Percentiles rank a stretch among this genome's conserved stretches.
Conservation (phyloP, 2,888 invertebrate species). For the Stegophylla sp. region DNA sequence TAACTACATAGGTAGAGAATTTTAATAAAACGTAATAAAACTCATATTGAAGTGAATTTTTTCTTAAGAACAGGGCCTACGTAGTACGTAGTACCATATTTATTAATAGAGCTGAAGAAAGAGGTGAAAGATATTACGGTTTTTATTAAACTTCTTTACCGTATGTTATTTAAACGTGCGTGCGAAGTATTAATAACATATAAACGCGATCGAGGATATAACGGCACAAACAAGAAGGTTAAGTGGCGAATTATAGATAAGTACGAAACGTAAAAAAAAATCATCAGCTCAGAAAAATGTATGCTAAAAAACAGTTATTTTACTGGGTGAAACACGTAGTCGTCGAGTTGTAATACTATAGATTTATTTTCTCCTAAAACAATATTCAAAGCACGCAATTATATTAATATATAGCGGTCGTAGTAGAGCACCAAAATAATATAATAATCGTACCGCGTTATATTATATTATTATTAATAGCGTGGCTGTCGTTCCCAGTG, state of each 20-base stretch:
- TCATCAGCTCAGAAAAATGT: constrained; percentile 27
- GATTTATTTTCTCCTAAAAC: background rate
- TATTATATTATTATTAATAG: background rate
- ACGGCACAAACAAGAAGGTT: constrained; percentile 55
- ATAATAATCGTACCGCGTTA: background rate
- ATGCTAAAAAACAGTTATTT: constrained; percentile 55
- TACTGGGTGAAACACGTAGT: constrained; percentile 45
- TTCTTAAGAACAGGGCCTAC: too few species aligned
- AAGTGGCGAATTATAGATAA: constrained; percentile 46
- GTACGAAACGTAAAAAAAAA: constrained; percentile 31
- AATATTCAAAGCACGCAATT: constrained; percentile 25
- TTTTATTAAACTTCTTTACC: background rate
- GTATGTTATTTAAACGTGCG: background rate
- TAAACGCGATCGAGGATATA: constrained; percentile 45
- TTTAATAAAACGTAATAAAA: too few species aligned
- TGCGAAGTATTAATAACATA: constrained; percentile 44
- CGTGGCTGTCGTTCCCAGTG: background rate
- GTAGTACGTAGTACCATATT: too few species aligned
- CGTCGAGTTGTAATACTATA: constrained; percentile 15
- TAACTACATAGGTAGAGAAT: too few species aligned
- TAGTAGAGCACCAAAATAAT: background rate
- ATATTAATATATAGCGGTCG: background rate
- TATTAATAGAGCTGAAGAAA: background rate
- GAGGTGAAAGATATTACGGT: background rate
- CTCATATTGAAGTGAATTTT: too few species aligned